phyloP scores from a whole-genome alignment of 2,113 vertebrate species.

The Lampris incognitus region DNA sequence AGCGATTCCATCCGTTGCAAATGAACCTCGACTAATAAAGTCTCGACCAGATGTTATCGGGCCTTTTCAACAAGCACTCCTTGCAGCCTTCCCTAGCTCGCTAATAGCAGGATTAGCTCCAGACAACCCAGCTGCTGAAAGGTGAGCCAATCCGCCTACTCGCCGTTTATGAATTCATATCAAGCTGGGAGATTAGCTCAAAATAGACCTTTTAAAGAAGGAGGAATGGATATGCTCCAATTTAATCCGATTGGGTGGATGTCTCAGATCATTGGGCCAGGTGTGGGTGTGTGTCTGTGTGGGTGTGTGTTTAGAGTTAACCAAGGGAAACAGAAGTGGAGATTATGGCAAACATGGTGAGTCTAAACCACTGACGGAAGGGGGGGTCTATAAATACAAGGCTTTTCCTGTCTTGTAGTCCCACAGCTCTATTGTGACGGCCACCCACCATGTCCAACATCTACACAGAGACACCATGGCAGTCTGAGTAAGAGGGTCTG shows the following conservation, averaged over 20 bases:
- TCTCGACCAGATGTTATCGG: conserved; percentile 51
- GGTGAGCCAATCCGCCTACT: conserved; percentile 37
- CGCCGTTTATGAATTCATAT: conserved; percentile 55
- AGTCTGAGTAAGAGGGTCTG: too few species aligned
- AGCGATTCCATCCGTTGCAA: conserved; percentile 36
- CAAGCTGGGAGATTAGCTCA: conserved; percentile 52
- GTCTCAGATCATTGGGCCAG: conserved; percentile 23
- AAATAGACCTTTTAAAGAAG: conserved; percentile 40
- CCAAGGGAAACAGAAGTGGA: conserved; percentile 8
- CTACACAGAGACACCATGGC: too few species aligned
- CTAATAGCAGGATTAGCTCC: conserved; percentile 64
- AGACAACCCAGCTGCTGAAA: conserved; percentile 37
- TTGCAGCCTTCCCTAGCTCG: conserved; percentile 20
- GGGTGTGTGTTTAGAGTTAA: conserved; percentile 31
- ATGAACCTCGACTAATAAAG: conserved; percentile 47
- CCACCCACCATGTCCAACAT: neutral
- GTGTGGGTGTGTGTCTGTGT: neutral
- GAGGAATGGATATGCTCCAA: conserved; percentile 32
- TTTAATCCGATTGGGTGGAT: conserved; percentile 31
- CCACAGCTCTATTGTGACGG: conserved; percentile 43
- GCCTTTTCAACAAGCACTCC: conserved; percentile 28
- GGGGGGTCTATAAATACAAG: neutral
- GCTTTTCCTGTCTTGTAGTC: conserved; percentile 21
- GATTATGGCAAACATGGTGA: conserved; percentile 2
- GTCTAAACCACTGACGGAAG: conserved; percentile 49